These are phyloP conservation scores for Prionchulus punctatus DNA, from an alignment of 2,888 invertebrate species.

Conservation along the genomic window DNA sequence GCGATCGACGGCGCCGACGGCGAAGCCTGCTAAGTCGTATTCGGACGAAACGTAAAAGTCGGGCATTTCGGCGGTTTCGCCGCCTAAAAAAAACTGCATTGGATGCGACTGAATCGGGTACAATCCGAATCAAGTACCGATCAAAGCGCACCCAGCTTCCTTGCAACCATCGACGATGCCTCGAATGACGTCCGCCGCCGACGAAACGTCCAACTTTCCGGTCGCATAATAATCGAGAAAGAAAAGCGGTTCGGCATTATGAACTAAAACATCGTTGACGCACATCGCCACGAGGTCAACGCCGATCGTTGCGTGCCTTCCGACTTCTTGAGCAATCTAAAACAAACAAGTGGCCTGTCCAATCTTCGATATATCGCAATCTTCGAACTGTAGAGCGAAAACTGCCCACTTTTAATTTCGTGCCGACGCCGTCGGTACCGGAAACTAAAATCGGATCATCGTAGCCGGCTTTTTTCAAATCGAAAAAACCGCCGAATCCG, in stretches of 20 bases:
- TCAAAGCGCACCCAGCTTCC: conserved; percentile 64
- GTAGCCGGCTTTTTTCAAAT: conserved; percentile 49
- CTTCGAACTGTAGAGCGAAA: too few species aligned
- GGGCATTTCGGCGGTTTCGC: conserved; percentile 96
- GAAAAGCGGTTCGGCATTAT: conserved; percentile 84
- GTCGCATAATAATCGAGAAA: conserved; percentile 94
- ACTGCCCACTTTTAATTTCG: conserved; percentile 79
- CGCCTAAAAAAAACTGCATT: conserved; percentile 43
- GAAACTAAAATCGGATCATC: conserved; percentile 75
- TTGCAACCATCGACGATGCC: conserved; percentile 77
- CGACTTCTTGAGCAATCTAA: conserved; percentile 62
- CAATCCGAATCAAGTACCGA: conserved; percentile 46
- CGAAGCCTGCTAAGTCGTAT: conserved; percentile 89
- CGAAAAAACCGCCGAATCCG: conserved; percentile 83
- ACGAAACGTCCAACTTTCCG: conserved; percentile 57
- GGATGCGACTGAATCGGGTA: not conserved
- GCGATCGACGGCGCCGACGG: conserved; percentile 77
- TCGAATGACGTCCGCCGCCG: conserved; percentile 58
- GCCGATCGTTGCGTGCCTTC: conserved; percentile 65
- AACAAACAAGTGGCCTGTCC: conserved; percentile 9
- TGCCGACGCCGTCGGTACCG: conserved; percentile 89
- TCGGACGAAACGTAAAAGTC: conserved; percentile 69
- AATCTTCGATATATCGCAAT: too few species aligned
- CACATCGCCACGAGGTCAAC: conserved; percentile 95
- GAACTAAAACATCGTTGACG: conserved; percentile 84